These are phyloP conservation scores for Rhincodon typus DNA, from an alignment of 2,797 vertebrate species.

Conservation along the genomic window DNA sequence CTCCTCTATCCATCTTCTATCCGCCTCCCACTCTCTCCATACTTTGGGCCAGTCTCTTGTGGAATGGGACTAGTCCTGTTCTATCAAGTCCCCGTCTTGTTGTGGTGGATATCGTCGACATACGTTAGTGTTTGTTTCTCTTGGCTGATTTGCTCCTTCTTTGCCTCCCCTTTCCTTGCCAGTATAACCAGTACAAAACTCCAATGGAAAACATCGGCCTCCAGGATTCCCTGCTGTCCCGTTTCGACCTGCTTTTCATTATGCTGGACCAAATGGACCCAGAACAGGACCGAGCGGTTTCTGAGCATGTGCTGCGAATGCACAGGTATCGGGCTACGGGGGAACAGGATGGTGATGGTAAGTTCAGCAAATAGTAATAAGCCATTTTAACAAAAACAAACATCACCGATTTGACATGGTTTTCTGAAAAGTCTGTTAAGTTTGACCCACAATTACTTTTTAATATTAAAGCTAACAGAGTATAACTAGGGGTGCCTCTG, in stretches of 20 bases:
- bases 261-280: slow-evolving; percentile 93
- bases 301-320: slow-evolving; percentile 89
- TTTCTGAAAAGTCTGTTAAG: not conserved
- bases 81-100: not conserved
- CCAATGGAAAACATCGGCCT: slow-evolving; percentile 98
- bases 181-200: slow-evolving; percentile 97
- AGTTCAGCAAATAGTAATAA: slow-evolving; percentile 41
- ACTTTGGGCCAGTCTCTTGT: not conserved
- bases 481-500: not conserved
- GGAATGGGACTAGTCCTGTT: not conserved
- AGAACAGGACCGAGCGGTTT: slow-evolving; percentile 87
- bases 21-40: no score
- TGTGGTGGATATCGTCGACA: not conserved
- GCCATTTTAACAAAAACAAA: not conserved
- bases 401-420: no score
- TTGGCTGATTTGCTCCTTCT: not conserved
- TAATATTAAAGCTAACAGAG: not conserved
- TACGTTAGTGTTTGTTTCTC: not conserved
- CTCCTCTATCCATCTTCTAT: no score
- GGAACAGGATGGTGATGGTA: slow-evolving; percentile 84
- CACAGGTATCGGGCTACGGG: slow-evolving; percentile 83
- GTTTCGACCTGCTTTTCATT: slow-evolving; percentile 95
- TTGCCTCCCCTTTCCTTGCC: not conserved
- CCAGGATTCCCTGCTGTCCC: slow-evolving; percentile 90
- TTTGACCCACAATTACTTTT: not conserved